phyloP scores from a whole-genome alignment of 2,888 invertebrate species.

The Celastrina argiolus region DNA sequence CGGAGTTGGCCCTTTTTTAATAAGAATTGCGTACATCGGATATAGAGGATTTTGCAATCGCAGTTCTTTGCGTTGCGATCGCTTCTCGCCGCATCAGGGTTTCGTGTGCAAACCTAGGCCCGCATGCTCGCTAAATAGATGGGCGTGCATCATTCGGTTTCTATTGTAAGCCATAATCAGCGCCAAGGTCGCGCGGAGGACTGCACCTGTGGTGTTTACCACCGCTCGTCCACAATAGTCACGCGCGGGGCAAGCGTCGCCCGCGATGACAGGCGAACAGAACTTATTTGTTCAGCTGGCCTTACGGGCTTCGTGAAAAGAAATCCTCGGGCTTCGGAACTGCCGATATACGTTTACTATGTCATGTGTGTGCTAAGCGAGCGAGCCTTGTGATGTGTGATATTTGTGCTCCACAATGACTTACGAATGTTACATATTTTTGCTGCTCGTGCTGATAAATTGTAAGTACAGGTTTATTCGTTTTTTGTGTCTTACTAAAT shows the following conservation, averaged over 20 bases:
- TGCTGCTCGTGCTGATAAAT: slow-evolving; percentile 26
- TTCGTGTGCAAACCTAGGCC: slow-evolving; percentile 36
- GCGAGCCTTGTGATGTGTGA: slow-evolving; percentile 21
- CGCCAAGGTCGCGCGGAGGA: slow-evolving; percentile 68
- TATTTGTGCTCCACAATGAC: slow-evolving; percentile 24
- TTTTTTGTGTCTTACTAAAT: too few species aligned
- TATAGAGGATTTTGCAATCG: too few species aligned
- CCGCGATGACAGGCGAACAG: not conserved
- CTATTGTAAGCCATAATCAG: slow-evolving; percentile 74
- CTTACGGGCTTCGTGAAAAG: not conserved
- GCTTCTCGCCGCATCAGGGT: too few species aligned
- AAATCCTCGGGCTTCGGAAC: not conserved
- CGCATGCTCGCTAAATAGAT: slow-evolving; percentile 58
- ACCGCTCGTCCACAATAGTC: slow-evolving; percentile 50
- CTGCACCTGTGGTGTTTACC: slow-evolving; percentile 43
- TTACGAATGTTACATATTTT: slow-evolving; percentile 24
- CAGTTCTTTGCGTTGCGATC: too few species aligned
- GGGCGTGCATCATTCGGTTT: slow-evolving; percentile 56
- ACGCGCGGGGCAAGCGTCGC: not conserved
- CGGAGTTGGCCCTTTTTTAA: too few species aligned
- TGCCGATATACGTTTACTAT: not conserved
- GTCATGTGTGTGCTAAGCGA: not conserved
- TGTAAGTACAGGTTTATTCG: slow-evolving; percentile 28
- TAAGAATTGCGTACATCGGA: too few species aligned
- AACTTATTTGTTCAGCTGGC: slow-evolving; percentile 12